Base-by-base conservation (phyloP, 2,888 invertebrate genomes). In the Tethea ocularis region DNA sequence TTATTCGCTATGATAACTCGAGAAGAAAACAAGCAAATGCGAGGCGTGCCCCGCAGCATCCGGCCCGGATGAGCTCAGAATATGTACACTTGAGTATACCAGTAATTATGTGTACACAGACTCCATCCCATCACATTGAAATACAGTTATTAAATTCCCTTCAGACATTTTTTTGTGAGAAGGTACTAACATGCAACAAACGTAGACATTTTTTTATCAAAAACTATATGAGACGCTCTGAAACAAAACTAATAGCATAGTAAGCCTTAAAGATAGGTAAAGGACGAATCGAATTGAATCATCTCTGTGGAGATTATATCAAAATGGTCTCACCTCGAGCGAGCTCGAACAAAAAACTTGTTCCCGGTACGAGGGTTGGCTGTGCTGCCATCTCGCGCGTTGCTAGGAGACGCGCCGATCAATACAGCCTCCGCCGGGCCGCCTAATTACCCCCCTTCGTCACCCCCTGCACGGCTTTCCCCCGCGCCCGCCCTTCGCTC, bases 401-500 rank as follows among this genome's bases (percentile, higher is more conserved):
- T 91, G 92, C 92, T 91, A 89, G 89, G 93, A 86, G 82, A 93
- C 92, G 86, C 82, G 64, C 78, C 85, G 92, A 92, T 92, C 92
- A 87, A 92, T 92, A 90, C 92, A 92, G 92, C 92, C 92, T 91
- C 92, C 91, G 89, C 91, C 91, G 88, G 92, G 91, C 87, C 88
- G 87, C 92, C 91, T 92, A 92, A 93, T 93, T 93, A 91, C 89
- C 87, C 80, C 73, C 79, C 72, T 66, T 66, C 72, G 73, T 66
- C 70, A 68, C 71, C 64, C 71, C 61, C 62, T 67, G 63, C 69
- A 62, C 64, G 70, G 63, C 67, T 62, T 74, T 69, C 67, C 64
- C 63, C 63, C 56, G 61, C 62, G 62, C 64, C 67, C 57, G 62
- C 74, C 70, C 78, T 71, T 67, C 71, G 82, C 82, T 80, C 76